Conservation (phyloP, 2,888 invertebrate genomes). For the Tholera decimalis region DNA sequence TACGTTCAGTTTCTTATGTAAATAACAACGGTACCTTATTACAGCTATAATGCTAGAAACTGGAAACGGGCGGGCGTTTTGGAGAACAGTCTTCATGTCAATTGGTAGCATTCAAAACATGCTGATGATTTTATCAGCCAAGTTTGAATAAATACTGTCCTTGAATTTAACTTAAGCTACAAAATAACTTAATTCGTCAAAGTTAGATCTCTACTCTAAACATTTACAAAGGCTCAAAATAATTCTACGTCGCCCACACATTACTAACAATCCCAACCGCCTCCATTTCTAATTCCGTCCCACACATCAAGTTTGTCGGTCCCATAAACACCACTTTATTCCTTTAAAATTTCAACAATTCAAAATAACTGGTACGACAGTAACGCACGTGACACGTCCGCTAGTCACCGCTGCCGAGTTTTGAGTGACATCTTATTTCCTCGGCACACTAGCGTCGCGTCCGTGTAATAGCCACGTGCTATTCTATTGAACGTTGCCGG, state of each 20-base stretch:
- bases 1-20: not conserved
- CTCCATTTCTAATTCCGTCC: slow-evolving; percentile 15
- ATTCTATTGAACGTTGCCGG: slow-evolving; percentile 73
- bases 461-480: slow-evolving; percentile 60
- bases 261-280: not conserved
- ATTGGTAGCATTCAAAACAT: too few relatives aligned
- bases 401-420: slow-evolving; percentile 71
- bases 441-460: slow-evolving; percentile 71
- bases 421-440: slow-evolving; percentile 88
- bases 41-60: too few relatives aligned
- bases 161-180: not conserved
- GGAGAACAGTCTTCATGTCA: too few relatives aligned
- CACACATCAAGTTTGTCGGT: not conserved
- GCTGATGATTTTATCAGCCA: too few relatives aligned
- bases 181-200: not conserved
- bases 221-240: not conserved
- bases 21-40: too few relatives aligned
- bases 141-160: too few relatives aligned
- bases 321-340: slow-evolving; percentile 26
- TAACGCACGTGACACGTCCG: slow-evolving; percentile 74
- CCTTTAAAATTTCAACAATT: slow-evolving; percentile 59
- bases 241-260: not conserved
- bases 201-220: not conserved
- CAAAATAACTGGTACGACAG: slow-evolving; percentile 51
- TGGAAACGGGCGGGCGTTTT: too few relatives aligned